phyloP scores from a whole-genome alignment of 2,113 vertebrate genomes.

The Varanus komodoensis region DNA sequence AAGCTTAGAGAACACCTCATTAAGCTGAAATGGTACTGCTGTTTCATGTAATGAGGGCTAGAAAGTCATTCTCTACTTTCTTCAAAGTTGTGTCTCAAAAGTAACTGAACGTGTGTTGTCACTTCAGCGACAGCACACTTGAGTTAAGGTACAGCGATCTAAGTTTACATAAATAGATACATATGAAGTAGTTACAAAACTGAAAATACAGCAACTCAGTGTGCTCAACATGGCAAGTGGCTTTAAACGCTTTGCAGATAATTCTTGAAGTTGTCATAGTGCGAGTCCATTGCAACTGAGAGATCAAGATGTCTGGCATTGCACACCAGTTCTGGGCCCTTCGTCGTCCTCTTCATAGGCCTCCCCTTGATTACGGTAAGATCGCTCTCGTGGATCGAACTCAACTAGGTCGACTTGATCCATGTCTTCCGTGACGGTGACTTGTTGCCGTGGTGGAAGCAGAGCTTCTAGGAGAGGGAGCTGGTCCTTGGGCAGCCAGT shows the following conservation, averaged over 20 bases:
- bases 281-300: background rate
- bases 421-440: constrained; percentile 91
- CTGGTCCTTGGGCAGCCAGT: constrained; percentile 89
- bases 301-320: constrained; percentile 89
- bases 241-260: constrained; percentile 71
- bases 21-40: background rate
- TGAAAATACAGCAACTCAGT: constrained; percentile 71
- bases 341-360: constrained; percentile 89
- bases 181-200: constrained; percentile 74
- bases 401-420: constrained; percentile 92
- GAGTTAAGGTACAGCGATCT: constrained; percentile 39
- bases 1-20: background rate
- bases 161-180: constrained; percentile 68
- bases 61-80: background rate
- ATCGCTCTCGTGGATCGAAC: constrained; percentile 78
- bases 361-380: constrained; percentile 79
- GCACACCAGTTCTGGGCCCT: constrained; percentile 84
- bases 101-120: background rate
- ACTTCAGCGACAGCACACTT: constrained; percentile 47
- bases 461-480: constrained; percentile 87
- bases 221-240: constrained; percentile 70
- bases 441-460: constrained; percentile 87
- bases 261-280: constrained; percentile 67
- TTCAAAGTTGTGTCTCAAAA: background rate
- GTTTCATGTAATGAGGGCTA: background rate